These are phyloP conservation scores for Dinoponera quadriceps DNA, from an alignment of 1,140 invertebrate species.

Conservation along the genomic window DNA sequence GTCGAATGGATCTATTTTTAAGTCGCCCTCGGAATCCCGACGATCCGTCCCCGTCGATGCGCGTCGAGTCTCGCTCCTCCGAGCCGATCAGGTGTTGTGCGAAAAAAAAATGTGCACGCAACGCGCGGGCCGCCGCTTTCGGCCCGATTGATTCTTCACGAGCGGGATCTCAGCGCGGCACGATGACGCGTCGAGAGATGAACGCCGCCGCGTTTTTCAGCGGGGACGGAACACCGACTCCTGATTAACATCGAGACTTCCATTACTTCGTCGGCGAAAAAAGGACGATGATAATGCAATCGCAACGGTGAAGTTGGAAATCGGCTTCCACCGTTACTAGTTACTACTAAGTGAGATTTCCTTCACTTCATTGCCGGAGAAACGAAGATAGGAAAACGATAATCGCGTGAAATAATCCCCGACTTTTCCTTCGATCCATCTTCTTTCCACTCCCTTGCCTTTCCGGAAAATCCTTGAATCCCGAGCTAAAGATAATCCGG, in stretches of 20 bases:
- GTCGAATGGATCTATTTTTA: slow-evolving; percentile 57
- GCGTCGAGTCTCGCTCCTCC: not conserved
- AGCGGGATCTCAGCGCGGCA: not conserved
- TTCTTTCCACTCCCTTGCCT: not conserved
- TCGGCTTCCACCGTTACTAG: too few species aligned
- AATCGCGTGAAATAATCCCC: too few species aligned
- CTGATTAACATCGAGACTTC: too few species aligned
- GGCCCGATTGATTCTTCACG: slow-evolving; percentile 22
- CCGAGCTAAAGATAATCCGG: not conserved
- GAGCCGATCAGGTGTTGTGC: not conserved
- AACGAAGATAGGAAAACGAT: too few species aligned
- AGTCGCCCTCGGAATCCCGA: slow-evolving; percentile 7
- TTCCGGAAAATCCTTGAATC: too few species aligned
- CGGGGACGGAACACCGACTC: too few species aligned
- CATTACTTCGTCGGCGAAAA: too few species aligned
- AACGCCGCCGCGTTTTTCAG: not conserved
- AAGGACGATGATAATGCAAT: too few species aligned
- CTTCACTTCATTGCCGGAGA: too few species aligned
- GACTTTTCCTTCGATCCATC: not conserved
- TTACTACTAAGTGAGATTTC: too few species aligned
- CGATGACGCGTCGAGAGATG: not conserved
- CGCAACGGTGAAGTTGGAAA: too few species aligned
- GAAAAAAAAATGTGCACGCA: slow-evolving; percentile 32
- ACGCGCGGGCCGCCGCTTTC: not conserved
- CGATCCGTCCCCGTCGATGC: not conserved